phyloP scores from a whole-genome alignment of 2,888 invertebrate species.

The Spodoptera picta region DNA sequence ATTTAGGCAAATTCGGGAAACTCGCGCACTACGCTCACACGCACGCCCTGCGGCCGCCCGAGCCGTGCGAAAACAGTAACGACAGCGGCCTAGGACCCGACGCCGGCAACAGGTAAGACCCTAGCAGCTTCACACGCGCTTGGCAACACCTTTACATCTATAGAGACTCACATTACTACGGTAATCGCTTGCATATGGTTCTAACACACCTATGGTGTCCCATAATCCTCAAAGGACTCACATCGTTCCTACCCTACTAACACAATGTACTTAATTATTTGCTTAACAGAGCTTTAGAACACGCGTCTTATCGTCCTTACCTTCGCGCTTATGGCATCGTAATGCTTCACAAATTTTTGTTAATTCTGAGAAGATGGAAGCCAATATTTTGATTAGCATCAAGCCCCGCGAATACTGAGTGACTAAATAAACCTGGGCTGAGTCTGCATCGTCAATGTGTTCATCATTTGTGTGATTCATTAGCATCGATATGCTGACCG shows the following conservation, averaged over 20 bases:
- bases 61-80: constrained; percentile 95
- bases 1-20: constrained; percentile 82
- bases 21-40: constrained; percentile 81
- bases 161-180: constrained; percentile 14
- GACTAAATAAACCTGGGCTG: constrained; percentile 10
- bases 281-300: constrained; percentile 11
- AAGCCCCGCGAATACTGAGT: constrained; percentile 8
- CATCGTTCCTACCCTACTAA: constrained; percentile 20
- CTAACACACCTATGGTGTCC: constrained; percentile 22
- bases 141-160: constrained; percentile 17
- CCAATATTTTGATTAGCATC: constrained; percentile 5
- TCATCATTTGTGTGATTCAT: constrained; percentile 19
- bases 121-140: constrained; percentile 38
- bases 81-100: constrained; percentile 96
- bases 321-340: not conserved
- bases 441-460: constrained; percentile 13
- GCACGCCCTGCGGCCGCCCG: constrained; percentile 84
- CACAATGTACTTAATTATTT: constrained; percentile 11
- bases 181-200: constrained; percentile 10
- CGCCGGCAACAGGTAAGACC: constrained; percentile 84
- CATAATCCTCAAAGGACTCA: not conserved
- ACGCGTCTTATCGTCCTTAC: no score
- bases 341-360: not conserved
- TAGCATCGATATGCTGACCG: constrained; percentile 8
- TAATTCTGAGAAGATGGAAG: not conserved